Conservation (phyloP, 2,888 invertebrate species). For the Nemotelus nigrinus region DNA sequence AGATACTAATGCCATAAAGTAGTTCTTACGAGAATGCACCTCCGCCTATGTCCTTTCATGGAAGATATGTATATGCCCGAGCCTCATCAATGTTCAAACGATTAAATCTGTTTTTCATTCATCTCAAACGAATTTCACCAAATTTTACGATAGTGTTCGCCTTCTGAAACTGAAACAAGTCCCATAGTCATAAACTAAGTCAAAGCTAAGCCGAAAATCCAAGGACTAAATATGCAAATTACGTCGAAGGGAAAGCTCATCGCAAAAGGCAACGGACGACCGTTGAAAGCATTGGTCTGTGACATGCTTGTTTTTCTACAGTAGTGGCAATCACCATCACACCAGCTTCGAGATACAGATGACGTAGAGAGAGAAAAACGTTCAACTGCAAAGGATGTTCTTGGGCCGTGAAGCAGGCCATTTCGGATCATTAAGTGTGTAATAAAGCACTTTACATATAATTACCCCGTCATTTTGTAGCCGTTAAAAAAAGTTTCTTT, state of each 20-base stretch:
- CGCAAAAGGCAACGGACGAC: slow-evolving; percentile 16
- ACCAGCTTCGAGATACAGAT: not conserved
- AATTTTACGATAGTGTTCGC: not conserved
- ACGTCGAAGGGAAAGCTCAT: slow-evolving; percentile 21
- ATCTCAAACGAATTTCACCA: no score
- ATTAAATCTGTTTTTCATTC: no score
- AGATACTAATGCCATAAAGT: no score
- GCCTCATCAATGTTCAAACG: no score
- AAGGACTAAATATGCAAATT: slow-evolving; percentile 47
- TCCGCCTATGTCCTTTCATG: no score
- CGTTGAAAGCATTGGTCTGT: slow-evolving; percentile 1
- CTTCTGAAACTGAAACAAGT: slow-evolving; percentile 42
- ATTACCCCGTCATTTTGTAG: slow-evolving; percentile 44
- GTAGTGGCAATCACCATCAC: slow-evolving; percentile 36
- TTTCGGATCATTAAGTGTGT: slow-evolving; percentile 47
- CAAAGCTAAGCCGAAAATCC: slow-evolving; percentile 46
- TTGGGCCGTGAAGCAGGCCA: slow-evolving; percentile 18
- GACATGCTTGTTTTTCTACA: slow-evolving; percentile 7
- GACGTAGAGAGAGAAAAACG: not conserved
- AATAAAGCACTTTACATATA: slow-evolving; percentile 49
- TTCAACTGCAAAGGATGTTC: slow-evolving; percentile 8
- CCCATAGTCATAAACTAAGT: slow-evolving; percentile 44
- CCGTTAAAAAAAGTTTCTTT: slow-evolving; percentile 31
- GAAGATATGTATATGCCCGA: no score
- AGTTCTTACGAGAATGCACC: no score